These are phyloP conservation scores for Paramormyrops hopkinsi DNA, from an alignment of 2,797 vertebrate genomes.

Conservation along the genomic window DNA sequence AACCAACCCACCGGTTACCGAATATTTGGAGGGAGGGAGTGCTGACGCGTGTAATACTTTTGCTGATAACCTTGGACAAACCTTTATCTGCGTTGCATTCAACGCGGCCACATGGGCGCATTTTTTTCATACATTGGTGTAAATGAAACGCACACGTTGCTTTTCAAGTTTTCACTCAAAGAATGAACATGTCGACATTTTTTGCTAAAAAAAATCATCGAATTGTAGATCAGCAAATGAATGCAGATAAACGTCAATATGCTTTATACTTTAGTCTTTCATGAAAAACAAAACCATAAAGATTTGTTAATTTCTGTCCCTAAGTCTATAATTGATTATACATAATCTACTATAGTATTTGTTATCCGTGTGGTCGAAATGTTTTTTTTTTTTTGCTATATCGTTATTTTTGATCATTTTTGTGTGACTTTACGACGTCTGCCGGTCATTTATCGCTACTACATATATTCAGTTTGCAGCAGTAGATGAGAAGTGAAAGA, in stretches of 20 bases:
- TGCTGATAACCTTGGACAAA: conserved; percentile 4
- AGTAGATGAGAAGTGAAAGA: neutral
- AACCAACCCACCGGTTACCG: conserved; percentile 7
- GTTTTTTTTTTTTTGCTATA: neutral
- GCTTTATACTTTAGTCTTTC: neutral
- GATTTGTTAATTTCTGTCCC: neutral
- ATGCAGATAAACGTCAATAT: neutral
- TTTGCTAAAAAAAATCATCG: neutral
- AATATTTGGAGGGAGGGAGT: neutral
- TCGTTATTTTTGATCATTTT: neutral
- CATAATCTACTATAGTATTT: neutral
- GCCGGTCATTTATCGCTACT: conserved; percentile 20
- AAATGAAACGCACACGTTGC: neutral
- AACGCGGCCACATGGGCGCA: neutral
- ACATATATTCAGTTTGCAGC: neutral
- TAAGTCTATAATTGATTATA: neutral
- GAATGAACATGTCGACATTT: neutral
- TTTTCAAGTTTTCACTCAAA: neutral
- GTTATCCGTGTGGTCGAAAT: neutral
- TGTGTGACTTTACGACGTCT: conserved; percentile 39
- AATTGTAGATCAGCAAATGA: neutral
- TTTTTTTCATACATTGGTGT: neutral
- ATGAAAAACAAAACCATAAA: neutral
- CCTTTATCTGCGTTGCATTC: conserved; percentile 1
- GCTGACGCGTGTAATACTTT: conserved; percentile 21